Percentiles rank a stretch among this genome's conserved stretches.
These are phyloP conservation scores for Sceloporus undulatus DNA, from an alignment of 2,113 vertebrate genomes.

Conservation along the genomic window DNA sequence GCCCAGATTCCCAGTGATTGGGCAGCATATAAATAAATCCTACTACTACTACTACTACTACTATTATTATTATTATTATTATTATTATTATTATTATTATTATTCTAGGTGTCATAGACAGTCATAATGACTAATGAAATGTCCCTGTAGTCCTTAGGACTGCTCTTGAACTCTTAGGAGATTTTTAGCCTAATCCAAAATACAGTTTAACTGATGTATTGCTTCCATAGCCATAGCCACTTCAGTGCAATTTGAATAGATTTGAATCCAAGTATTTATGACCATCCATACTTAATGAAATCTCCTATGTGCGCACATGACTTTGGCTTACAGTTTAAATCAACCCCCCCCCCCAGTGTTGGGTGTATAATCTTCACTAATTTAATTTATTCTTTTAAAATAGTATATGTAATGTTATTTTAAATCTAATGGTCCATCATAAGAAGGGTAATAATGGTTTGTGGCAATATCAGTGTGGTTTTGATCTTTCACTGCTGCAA, in stretches of 20 bases:
- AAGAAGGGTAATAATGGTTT: not conserved
- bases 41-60: too few relatives aligned
- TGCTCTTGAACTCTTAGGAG: not conserved
- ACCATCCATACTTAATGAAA: not conserved
- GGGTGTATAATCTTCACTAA: accelerated
- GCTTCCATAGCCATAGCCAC: not conserved
- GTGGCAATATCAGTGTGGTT: not conserved
- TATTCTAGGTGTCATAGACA: not conserved
- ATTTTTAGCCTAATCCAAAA: not conserved
- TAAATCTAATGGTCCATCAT: not conserved
- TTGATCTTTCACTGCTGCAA: not conserved
- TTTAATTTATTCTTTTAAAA: conserved; percentile 34
- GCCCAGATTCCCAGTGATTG: too few relatives aligned
- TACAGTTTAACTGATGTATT: not conserved
- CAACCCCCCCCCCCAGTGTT: not conserved
- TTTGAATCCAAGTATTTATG: not conserved
- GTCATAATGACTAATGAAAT: not conserved
- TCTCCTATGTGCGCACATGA: not conserved
- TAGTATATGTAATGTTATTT: not conserved
- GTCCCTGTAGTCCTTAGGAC: not conserved
- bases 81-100: too few relatives aligned
- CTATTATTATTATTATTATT: too few relatives aligned
- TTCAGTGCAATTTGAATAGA: not conserved
- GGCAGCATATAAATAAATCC: too few relatives aligned
- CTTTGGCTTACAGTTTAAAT: not conserved